Evolutionary conservation across 2,113 vertebrate species (phyloP).

Genomic region (Cebus imitator): DNA sequence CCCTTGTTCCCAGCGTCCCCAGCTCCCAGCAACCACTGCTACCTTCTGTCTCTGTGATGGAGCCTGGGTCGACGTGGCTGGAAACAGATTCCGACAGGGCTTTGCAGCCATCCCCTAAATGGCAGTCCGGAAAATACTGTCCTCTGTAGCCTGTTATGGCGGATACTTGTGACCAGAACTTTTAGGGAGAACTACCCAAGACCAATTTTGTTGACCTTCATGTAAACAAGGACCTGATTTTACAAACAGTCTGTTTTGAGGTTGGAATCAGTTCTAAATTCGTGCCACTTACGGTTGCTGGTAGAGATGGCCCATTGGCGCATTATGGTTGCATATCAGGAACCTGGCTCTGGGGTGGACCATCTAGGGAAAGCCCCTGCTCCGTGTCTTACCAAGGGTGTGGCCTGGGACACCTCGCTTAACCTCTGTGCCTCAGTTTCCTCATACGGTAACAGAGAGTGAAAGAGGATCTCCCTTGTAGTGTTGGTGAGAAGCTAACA

Average conservation of each 20-base stretch:
- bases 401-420: rapidly evolving
- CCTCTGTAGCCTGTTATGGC: not conserved
- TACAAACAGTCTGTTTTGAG: not conserved
- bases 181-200: not conserved
- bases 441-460: rapidly evolving
- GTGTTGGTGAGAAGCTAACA: rapidly evolving
- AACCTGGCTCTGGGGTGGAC: not conserved
- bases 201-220: not conserved
- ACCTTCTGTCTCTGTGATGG: not conserved
- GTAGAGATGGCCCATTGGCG: rapidly evolving
- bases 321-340: rapidly evolving
- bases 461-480: rapidly evolving
- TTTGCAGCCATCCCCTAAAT: rapidly evolving
- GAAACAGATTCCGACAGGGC: rapidly evolving
- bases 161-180: not conserved
- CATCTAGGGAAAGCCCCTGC: no score
- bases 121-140: not conserved
- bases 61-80: rapidly evolving
- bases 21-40: rapidly evolving
- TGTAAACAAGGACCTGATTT: not conserved
- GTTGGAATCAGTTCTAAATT: not conserved
- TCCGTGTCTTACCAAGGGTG: rapidly evolving
- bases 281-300: not conserved
- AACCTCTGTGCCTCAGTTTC: not conserved
- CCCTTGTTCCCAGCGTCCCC: not conserved